These are phyloP conservation scores for Drosophila teissieri DNA, from an alignment of 1,140 invertebrate species.

Conservation along the genomic window DNA sequence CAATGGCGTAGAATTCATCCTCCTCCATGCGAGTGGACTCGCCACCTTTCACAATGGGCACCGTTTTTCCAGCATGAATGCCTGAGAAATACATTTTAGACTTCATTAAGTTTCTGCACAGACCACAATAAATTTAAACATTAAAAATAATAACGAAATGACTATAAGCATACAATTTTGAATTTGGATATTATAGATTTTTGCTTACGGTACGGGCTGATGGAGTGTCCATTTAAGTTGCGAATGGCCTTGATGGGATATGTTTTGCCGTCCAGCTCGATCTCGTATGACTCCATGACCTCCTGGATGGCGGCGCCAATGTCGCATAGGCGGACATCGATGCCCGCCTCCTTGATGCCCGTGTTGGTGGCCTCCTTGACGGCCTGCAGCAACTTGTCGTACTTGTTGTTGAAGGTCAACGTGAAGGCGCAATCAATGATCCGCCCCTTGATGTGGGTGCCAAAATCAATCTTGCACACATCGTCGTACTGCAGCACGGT, in stretches of 20 bases:
- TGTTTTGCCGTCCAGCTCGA: slow-evolving; percentile 98
- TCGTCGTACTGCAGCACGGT: slow-evolving; percentile 98
- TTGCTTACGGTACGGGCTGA: slow-evolving; percentile 94
- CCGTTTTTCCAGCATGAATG: slow-evolving; percentile 99
- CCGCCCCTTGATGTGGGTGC: slow-evolving; percentile 98
- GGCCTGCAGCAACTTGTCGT: slow-evolving; percentile 97
- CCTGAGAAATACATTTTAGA: slow-evolving; percentile 85
- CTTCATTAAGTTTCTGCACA: neutral
- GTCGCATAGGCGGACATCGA: slow-evolving; percentile 98
- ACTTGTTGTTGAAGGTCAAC: slow-evolving; percentile 97
- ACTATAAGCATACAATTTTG: neutral
- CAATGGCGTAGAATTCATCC: slow-evolving; percentile 99
- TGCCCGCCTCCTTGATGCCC: slow-evolving; percentile 97
- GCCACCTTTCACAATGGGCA: slow-evolving; percentile 99
- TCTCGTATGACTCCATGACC: slow-evolving; percentile 99
- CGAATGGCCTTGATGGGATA: slow-evolving; percentile 99
- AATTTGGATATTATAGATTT: no score
- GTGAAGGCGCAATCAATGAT: slow-evolving; percentile 99
- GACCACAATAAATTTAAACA: neutral
- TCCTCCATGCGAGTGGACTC: slow-evolving; percentile 99
- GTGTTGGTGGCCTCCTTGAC: slow-evolving; percentile 99
- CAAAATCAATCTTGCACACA: slow-evolving; percentile 99
- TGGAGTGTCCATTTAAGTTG: slow-evolving; percentile 99
- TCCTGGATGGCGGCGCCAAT: slow-evolving; percentile 99
- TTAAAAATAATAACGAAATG: neutral